Conservation (phyloP, 2,888 invertebrate species). For the Nomada lathburiana region DNA sequence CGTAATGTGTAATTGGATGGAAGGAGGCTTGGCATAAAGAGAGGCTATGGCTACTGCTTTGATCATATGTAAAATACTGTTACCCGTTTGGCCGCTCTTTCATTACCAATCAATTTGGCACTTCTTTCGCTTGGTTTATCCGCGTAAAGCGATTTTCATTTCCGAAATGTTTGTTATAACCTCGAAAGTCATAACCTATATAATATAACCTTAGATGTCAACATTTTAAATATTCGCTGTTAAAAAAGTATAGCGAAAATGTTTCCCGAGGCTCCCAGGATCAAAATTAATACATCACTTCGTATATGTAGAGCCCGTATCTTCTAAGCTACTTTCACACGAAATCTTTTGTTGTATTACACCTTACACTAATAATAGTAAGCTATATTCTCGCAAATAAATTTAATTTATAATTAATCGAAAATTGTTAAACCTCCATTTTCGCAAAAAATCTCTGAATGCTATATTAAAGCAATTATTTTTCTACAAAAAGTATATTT, state of each 20-base stretch:
- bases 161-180: slow-evolving; percentile 71
- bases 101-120: slow-evolving; percentile 17
- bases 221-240: slow-evolving; percentile 62
- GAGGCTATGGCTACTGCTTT: slow-evolving; percentile 76
- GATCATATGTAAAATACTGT: slow-evolving; percentile 69
- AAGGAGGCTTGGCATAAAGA: slow-evolving; percentile 71
- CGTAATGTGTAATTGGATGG: slow-evolving; percentile 67
- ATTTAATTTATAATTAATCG: slow-evolving; percentile 1
- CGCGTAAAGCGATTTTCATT: slow-evolving; percentile 40
- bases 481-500: not conserved
- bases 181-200: slow-evolving; percentile 80
- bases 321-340: not conserved
- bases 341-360: slow-evolving; percentile 8
- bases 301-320: not conserved
- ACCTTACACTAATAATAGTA: slow-evolving; percentile 20
- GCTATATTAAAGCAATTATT: not conserved
- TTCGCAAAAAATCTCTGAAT: not conserved
- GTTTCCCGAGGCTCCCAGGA: not conserved
- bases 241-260: slow-evolving; percentile 5
- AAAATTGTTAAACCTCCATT: not conserved
- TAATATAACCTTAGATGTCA: slow-evolving; percentile 80
- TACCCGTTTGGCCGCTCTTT: slow-evolving; percentile 58
- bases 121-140: slow-evolving; percentile 20
- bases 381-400: slow-evolving; percentile 16
- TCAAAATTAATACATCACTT: not conserved